Evolutionary conservation across 2,113 vertebrate species (phyloP).

Genomic region (Arothron firmamentum): DNA sequence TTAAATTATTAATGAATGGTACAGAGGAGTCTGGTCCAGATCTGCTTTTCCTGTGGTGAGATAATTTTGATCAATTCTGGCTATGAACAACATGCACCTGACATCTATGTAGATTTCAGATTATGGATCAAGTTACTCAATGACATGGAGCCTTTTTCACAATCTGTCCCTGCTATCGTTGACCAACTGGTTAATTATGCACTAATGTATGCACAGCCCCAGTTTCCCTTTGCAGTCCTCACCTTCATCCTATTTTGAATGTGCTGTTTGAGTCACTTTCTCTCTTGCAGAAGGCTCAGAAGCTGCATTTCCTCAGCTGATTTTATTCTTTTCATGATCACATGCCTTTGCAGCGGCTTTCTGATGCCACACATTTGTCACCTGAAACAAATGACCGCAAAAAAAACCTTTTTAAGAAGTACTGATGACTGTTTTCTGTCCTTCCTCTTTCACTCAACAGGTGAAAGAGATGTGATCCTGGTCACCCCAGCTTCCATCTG

Average conservation of each 20-base stretch:
- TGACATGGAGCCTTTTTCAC: too few relatives aligned
- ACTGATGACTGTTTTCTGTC: slow-evolving; percentile 27
- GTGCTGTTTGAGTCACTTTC: too few relatives aligned
- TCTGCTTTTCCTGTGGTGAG: too few relatives aligned
- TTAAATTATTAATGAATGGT: too few relatives aligned
- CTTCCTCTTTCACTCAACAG: slow-evolving; percentile 30
- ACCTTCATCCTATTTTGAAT: background rate
- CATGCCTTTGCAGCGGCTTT: slow-evolving; percentile 6
- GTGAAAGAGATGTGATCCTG: slow-evolving; percentile 2
- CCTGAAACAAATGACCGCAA: slow-evolving; percentile 7
- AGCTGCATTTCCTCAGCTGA: too few relatives aligned
- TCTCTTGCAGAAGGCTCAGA: too few relatives aligned
- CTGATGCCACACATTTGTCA: slow-evolving; percentile 15
- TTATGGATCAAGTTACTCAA: too few relatives aligned
- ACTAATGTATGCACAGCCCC: slow-evolving; percentile 53
- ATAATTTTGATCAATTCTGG: too few relatives aligned
- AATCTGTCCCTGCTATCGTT: slow-evolving; percentile 26
- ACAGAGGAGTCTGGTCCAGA: too few relatives aligned
- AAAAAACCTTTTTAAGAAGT: background rate
- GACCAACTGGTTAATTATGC: slow-evolving; percentile 58
- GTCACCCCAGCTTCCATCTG: slow-evolving; percentile 13
- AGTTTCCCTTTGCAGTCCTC: slow-evolving; percentile 27
- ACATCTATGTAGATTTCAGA: too few relatives aligned
- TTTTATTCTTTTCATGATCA: too few relatives aligned
- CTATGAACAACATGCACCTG: too few relatives aligned